Conservation (phyloP, 2,797 vertebrate species). For the Crocodylus rhombifer region DNA sequence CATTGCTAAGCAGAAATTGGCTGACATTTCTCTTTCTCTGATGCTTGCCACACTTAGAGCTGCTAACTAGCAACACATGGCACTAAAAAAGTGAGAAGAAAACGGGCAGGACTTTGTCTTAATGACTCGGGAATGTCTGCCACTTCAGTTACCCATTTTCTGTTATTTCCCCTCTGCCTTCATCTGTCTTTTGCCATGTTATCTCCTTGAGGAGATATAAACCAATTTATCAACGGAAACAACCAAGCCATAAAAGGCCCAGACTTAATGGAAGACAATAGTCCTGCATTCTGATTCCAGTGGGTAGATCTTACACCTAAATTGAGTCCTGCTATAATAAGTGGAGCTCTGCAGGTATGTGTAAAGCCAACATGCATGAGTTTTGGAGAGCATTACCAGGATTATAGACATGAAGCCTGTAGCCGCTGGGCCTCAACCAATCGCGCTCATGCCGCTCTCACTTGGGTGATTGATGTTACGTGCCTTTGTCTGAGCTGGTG, state of each 20-base stretch:
- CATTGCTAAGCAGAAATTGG: slow-evolving; percentile 40
- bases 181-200: not conserved
- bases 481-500: too few species aligned
- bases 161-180: not conserved
- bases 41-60: slow-evolving; percentile 58
- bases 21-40: slow-evolving; percentile 60
- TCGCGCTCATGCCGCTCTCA: too few species aligned
- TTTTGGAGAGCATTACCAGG: too few species aligned
- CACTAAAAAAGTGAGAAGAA: slow-evolving; percentile 45
- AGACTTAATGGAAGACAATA: not conserved
- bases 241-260: not conserved
- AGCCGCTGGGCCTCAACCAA: too few species aligned
- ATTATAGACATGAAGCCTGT: too few species aligned
- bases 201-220: not conserved
- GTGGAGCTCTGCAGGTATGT: too few species aligned
- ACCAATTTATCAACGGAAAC: not conserved
- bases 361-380: too few species aligned
- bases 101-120: slow-evolving; percentile 44
- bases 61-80: slow-evolving; percentile 72
- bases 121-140: slow-evolving; percentile 53
- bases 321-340: too few species aligned
- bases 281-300: not conserved
- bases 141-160: slow-evolving; percentile 18
- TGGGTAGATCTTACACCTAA: not conserved
- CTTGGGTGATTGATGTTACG: too few species aligned